Evolutionary conservation across 1,140 invertebrate species (phyloP).

Genomic region (Campodea augens): DNA sequence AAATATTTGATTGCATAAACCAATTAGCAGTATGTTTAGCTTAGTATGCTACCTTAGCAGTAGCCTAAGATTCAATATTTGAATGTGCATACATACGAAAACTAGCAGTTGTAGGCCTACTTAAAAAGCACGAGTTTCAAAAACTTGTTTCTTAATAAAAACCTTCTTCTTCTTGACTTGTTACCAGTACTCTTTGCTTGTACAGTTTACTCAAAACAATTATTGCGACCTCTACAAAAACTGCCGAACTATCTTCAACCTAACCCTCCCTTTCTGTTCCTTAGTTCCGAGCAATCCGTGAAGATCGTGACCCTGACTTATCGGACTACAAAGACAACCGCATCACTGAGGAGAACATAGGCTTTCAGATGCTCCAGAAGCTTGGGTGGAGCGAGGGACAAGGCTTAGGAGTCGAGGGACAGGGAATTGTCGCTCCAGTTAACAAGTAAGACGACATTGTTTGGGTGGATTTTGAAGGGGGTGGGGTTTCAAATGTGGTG

Average conservation of each 20-base stretch:
- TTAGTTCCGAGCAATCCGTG: slow-evolving; percentile 63
- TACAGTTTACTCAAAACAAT: neutral
- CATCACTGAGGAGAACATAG: slow-evolving; percentile 85
- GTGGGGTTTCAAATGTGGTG: too few relatives aligned
- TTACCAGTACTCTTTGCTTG: slow-evolving; percentile 2
- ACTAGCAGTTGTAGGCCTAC: too few relatives aligned
- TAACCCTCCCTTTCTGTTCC: slow-evolving; percentile 6
- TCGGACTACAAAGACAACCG: slow-evolving; percentile 94
- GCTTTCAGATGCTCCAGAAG: slow-evolving; percentile 88
- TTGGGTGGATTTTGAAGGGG: too few relatives aligned
- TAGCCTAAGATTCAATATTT: too few relatives aligned
- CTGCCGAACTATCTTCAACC: slow-evolving; percentile 1
- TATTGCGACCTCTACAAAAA: neutral
- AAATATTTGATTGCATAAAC: too few relatives aligned
- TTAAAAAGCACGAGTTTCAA: too few relatives aligned
- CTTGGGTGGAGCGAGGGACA: slow-evolving; percentile 88
- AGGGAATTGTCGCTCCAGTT: slow-evolving; percentile 76
- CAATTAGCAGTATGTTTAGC: too few relatives aligned
- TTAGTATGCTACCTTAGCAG: too few relatives aligned
- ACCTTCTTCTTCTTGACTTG: neutral
- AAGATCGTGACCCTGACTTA: slow-evolving; percentile 66
- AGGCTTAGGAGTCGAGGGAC: slow-evolving; percentile 67
- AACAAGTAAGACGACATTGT: slow-evolving; percentile 50
- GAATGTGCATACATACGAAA: too few relatives aligned
- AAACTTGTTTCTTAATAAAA: neutral